Evolutionary conservation across 2,888 invertebrate species (phyloP), one percentile per base, ranked within the genome.

Genomic region (Phrixothrix hirtus): DNA sequence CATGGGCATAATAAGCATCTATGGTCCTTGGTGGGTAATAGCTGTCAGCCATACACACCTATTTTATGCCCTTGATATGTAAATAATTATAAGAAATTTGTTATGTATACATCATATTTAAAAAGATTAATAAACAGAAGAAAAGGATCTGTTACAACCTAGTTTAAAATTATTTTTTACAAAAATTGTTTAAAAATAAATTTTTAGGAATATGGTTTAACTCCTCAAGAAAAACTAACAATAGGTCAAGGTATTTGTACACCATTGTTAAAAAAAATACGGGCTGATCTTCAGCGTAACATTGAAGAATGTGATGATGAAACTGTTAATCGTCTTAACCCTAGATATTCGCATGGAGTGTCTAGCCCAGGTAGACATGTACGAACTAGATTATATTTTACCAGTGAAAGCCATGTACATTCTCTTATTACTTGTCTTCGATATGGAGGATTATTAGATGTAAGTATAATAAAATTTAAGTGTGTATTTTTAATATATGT

Each of bases 391-490:
- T 82, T 99, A 30, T 99, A 99, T 79, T 99, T 99, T 77, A 99
- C 99, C 1, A 97, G 96, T 74, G 99, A 99, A 80, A 95, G 95
- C 72, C 99, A 99, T 78, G 95, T 99, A 57, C 99, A 99, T 78
- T 98, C 97, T 6, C 78, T 99, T 57, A 84, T 99, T 59, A 98
- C 97, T 1, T 92, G 98, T 51, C 82, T 99, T 39, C 83, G 97
- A 58, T 95, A 90, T 74, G 97, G 97, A 7, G 95, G 93, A 13
- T 77, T 97, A 44, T 79, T 94, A 6, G 89, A 93, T 75, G 93
- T 92, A 74, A 79, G 83, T 77, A 12, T 29, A 16, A 34, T 54
- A 12, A n/a, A 25, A 10, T 30, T 26, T 5, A 32, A 25, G 9
- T 35, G 9, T 50, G 14, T 70, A 17, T 11, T 35, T 41, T 30